phyloP scores from a whole-genome alignment of 2,888 invertebrate species.

The Pseudolycoriella hygida region DNA sequence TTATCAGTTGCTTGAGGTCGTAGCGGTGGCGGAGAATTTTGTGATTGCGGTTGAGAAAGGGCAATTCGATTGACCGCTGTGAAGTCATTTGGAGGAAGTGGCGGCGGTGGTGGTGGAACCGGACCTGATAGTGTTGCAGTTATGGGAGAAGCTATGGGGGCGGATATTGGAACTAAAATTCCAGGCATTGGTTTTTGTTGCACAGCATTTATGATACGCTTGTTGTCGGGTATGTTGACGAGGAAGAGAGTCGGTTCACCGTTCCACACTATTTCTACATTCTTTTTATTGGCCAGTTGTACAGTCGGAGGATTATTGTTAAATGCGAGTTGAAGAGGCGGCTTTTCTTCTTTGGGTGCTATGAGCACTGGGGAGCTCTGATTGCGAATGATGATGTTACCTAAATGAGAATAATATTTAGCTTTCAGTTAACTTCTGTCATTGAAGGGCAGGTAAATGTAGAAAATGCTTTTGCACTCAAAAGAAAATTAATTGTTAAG shows the following conservation, averaged over 20 bases:
- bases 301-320: constrained; percentile 8
- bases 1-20: constrained; percentile 16
- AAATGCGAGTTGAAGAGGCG: constrained; percentile 4
- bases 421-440: too few relatives aligned
- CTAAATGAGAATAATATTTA: not conserved
- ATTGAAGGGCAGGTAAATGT: too few relatives aligned
- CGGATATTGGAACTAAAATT: constrained; percentile 31
- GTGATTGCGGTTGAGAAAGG: constrained; percentile 18
- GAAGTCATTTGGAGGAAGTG: constrained; percentile 18
- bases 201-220: constrained; percentile 31
- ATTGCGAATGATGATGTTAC: constrained; percentile 3
- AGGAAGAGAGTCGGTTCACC: constrained; percentile 38
- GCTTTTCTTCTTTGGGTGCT: not conserved
- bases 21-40: constrained; percentile 13
- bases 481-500: too few relatives aligned
- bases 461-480: too few relatives aligned
- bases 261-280: constrained; percentile 44
- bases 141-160: not conserved
- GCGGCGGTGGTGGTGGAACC: constrained; percentile 11
- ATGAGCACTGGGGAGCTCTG: constrained; percentile 5
- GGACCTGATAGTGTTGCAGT: not conserved
- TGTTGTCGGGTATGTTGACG: constrained; percentile 30
- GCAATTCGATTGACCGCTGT: constrained; percentile 10
- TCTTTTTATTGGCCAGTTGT: constrained; percentile 17
- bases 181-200: constrained; percentile 40